Evolutionary conservation across 2,888 invertebrate species (phyloP).

Genomic region (Himalopsyche anomala): DNA sequence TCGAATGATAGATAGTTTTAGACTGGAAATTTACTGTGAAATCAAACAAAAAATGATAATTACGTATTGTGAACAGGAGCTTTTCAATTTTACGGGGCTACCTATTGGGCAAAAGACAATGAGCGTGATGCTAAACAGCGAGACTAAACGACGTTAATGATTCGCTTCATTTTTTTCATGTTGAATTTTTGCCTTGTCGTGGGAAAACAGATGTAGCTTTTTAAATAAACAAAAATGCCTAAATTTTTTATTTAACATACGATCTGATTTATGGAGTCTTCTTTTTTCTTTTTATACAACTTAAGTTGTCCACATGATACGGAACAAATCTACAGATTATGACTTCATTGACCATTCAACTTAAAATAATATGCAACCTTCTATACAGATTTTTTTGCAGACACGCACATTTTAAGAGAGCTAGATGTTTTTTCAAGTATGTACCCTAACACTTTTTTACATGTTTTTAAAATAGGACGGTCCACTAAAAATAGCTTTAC

Average conservation of each 20-base stretch:
- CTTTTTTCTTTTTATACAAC: not conserved
- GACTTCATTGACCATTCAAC: not conserved
- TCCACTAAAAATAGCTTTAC: no score
- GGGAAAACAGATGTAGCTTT: slow-evolving; percentile 48
- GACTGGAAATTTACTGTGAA: slow-evolving; percentile 50
- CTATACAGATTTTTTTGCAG: no score
- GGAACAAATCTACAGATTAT: not conserved
- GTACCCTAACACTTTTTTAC: no score
- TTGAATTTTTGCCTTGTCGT: slow-evolving; percentile 46
- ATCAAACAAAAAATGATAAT: slow-evolving; percentile 59
- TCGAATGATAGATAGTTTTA: slow-evolving; percentile 56
- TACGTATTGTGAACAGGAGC: slow-evolving; percentile 53
- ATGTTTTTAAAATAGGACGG: no score
- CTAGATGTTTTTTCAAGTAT: no score
- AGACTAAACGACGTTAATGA: slow-evolving; percentile 34
- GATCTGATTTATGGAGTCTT: not conserved
- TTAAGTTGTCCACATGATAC: not conserved
- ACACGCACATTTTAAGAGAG: no score
- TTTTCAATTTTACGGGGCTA: slow-evolving; percentile 43
- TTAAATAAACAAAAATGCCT: not conserved
- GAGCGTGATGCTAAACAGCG: slow-evolving; percentile 33
- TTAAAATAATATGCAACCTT: no score
- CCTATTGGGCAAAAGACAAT: slow-evolving; percentile 50
- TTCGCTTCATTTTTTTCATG: slow-evolving; percentile 9
- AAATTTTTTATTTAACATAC: not conserved